Evolutionary conservation across 2,113 vertebrate species (phyloP), one percentile per base, ranked within the genome.

Genomic region (Mola mola): DNA sequence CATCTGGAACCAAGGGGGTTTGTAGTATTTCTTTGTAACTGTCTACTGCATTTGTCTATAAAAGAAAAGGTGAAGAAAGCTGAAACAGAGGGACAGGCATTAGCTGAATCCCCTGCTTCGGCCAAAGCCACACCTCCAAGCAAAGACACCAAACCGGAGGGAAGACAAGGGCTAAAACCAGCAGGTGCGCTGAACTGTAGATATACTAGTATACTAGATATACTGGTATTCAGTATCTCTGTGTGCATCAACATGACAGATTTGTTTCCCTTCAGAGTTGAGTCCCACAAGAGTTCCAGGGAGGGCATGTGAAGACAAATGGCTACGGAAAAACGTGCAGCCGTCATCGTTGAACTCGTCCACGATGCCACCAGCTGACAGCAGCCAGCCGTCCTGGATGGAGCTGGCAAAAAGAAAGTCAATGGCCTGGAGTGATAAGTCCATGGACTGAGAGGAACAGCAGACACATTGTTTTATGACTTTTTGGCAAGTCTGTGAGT

Each of bases 371-470:
- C 85, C 87, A 2, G 41, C 47, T 33, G 91, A 90, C 24, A 51
- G 81, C 0, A 82, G 87, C 16, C 93, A 98, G 78, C 97, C 96
- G 0, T 95, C 88, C 0, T 99, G 97, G 97, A 96, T 99, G 96
- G 97, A 98, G 68, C 89, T 99, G 49, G 97, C 97, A 42, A 98
- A 96, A 84, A 97, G 96, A 81, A 99, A 99, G 79, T 95, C 97
- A 0, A 94, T 97, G 90, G 97, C 97, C 19, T 99, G 97, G 97
- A 99, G 92, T 38, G 96, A 97, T 71, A 99, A 95, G 92, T 77
- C 86, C 31, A 89, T 90, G 92, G 89, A 93, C 71, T 93, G 41
- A 91, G 28, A 48, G 16, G 20, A 37, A 29, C 19, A 28, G 28
- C 22, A 8, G 13, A 26, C 11, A 24, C 11, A 25, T 26, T 48